Base-by-base conservation (phyloP, 2,113 vertebrate species). In the Anguilla rostrata region DNA sequence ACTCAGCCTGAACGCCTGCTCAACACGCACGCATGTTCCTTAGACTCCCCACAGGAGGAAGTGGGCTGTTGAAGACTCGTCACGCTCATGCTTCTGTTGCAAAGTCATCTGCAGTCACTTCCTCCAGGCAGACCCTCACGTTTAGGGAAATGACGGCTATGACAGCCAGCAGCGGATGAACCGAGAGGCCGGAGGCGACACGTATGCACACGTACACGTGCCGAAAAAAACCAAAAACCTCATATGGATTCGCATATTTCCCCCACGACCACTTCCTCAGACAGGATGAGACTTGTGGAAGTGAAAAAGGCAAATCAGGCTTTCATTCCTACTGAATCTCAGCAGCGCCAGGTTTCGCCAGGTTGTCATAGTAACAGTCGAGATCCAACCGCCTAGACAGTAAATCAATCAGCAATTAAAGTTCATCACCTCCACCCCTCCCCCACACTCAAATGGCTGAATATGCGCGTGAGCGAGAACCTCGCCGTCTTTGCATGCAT, bases 301-400 rank as follows among this genome's bases (percentile, higher is more conserved):
- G 60, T 66, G 60, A 66, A 20, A 66, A n/a, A 12, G 71, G 9
- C 71, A 12, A 75, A 75, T 75, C 71, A 34, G 5, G n/a, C 71
- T 34, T 34, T 75, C 71, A 2, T 34, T 66, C 60, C 60, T 66
- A 66, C 11, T 34, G 4, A 75, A 41, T 82, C 34, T 82, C 39
- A 43, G 63, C 39, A 20, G 57, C 34, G 2, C 87, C 87, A 88
- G 83, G 81, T 88, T 89, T 91, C 86, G 90, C 90, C 88, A 89
- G 92, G 95, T 95, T 95, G 93, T 91, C 93, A 96, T 95, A 92
- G 96, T 93, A 96, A 97, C 94, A 95, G 91, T 81, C 26, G 20
- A n/a, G 39, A 60, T 60, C 82, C 43, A 86, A 56, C 43, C 60
- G 26, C 60, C 16, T 46, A 5, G 14, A 43, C 15, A 26, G 40